These are phyloP conservation scores for Campaea margaritaria DNA, from an alignment of 2,888 invertebrate species.

Conservation along the genomic window DNA sequence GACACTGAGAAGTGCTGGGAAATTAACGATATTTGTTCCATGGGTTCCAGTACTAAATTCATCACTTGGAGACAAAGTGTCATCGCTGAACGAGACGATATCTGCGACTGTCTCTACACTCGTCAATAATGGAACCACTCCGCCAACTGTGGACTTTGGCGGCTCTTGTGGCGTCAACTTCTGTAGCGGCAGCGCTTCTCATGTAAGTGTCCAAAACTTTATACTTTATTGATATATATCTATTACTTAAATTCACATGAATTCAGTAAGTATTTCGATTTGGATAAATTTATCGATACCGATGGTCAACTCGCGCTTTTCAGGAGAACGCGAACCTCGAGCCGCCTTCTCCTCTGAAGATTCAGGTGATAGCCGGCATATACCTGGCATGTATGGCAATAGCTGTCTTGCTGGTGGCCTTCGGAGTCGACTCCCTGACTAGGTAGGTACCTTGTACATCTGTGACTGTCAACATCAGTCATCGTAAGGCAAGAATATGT, in stretches of 20 bases:
- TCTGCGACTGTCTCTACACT: slow-evolving; percentile 47
- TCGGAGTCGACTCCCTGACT: slow-evolving; percentile 92
- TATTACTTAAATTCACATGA: too few species aligned
- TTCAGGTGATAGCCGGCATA: slow-evolving; percentile 91
- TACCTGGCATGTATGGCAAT: slow-evolving; percentile 92
- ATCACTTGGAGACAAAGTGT: slow-evolving; percentile 62
- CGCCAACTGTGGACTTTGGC: slow-evolving; percentile 74
- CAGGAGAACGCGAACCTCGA: slow-evolving; percentile 88
- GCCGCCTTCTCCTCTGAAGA: slow-evolving; percentile 89
- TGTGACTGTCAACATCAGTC: too few species aligned
- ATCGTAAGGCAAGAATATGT: too few species aligned
- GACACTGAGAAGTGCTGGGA: too few species aligned
- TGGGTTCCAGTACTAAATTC: slow-evolving; percentile 72
- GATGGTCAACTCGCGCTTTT: slow-evolving; percentile 11
- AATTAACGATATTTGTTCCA: not conserved
- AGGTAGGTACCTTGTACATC: too few species aligned
- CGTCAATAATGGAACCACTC: slow-evolving; percentile 49
- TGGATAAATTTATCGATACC: too few species aligned
- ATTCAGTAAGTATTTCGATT: too few species aligned
- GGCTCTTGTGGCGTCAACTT: slow-evolving; percentile 91
- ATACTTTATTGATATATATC: too few species aligned
- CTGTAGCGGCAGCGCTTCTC: slow-evolving; percentile 84
- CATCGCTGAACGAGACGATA: slow-evolving; percentile 53
- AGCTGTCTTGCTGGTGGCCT: slow-evolving; percentile 90
- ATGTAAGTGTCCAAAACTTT: slow-evolving; percentile 53